Evolutionary conservation across 2,888 invertebrate species (phyloP).

Genomic region (Scaeva pyrastri): DNA sequence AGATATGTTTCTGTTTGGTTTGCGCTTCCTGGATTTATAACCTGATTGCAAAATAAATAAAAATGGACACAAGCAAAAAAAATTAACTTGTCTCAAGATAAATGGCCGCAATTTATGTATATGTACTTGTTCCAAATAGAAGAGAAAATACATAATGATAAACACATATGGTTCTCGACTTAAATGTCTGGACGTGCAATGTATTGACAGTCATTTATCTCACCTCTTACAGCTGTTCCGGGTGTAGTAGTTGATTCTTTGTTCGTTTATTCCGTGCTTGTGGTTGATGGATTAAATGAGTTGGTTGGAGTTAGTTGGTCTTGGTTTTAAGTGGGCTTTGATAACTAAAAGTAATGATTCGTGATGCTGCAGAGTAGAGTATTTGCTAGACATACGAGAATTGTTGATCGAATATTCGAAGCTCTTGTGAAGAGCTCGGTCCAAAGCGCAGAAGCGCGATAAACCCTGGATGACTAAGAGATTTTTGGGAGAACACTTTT

Average conservation of each 20-base stretch:
- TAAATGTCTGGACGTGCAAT: slow-evolving; percentile 21
- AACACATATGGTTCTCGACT: slow-evolving; percentile 36
- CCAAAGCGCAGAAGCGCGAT: too few species aligned
- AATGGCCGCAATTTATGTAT: slow-evolving; percentile 31
- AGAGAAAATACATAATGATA: slow-evolving; percentile 14
- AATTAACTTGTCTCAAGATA: slow-evolving; percentile 25
- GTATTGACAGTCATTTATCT: slow-evolving; percentile 21
- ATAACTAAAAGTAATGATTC: too few species aligned
- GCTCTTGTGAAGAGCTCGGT: too few species aligned
- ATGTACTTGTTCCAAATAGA: not conserved
- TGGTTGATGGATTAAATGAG: not conserved
- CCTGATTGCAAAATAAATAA: slow-evolving; percentile 24
- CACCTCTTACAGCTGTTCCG: not conserved
- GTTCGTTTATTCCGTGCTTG: not conserved
- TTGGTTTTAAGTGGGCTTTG: too few species aligned
- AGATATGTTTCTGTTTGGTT: slow-evolving; percentile 30
- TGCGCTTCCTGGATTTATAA: slow-evolving; percentile 29
- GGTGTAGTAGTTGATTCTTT: too few species aligned
- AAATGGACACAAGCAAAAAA: not conserved
- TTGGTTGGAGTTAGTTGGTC: too few species aligned
- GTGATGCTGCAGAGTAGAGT: too few species aligned
- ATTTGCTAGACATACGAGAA: too few species aligned
- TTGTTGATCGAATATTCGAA: too few species aligned
- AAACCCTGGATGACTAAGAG: too few species aligned
- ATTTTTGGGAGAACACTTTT: too few species aligned